Evolutionary conservation across 2,113 vertebrate genomes (phyloP), one percentile per base, ranked within the genome.

Genomic region (Corythoichthys haematopterus): DNA sequence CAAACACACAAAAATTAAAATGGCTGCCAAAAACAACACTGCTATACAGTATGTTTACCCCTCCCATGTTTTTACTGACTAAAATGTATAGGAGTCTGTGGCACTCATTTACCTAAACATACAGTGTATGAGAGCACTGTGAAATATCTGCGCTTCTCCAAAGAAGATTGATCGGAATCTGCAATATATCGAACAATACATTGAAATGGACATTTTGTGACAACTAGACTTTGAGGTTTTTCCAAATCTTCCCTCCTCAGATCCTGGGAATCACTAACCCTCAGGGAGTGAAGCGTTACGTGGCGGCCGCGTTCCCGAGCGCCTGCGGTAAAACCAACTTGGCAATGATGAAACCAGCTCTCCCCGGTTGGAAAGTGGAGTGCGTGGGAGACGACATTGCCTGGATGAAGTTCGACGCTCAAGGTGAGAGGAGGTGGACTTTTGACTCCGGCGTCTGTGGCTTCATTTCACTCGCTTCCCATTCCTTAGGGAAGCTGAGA

Each of bases 321-420:
- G 97, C 97, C 28, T 99, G 97, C 13, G 97, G 97, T 37, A 99
- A 99, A 92, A 99, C 97, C 74, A 99, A 99, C 91, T 74, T 99
- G 83, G 97, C 97, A 78, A 98, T 99, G 97, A 96, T 99, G 94
- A 94, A 92, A 43, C 97, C 97, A 12, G 61, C 92, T 1, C 84
- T 98, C 28, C 95, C 97, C 0, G 96, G 96, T 4, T 99, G 97
- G 97, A 98, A 96, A 75, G 85, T 98, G 0, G 96, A 99, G 80
- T 99, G 97, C 7, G 95, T 99, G 43, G 97, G 97, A 0, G 97
- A 98, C 1, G 96, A 99, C 87, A 99, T 98, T 1, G 96, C 97
- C 20, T 99, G 97, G 97, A 98, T 99, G 96, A 99, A 96, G 80
- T 98, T 98, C 40, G 96, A 99, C 82, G 87, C 88, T n/a, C 90